Base-by-base conservation (phyloP, 1,140 invertebrate genomes). In the Doryteuthis pealeii region DNA sequence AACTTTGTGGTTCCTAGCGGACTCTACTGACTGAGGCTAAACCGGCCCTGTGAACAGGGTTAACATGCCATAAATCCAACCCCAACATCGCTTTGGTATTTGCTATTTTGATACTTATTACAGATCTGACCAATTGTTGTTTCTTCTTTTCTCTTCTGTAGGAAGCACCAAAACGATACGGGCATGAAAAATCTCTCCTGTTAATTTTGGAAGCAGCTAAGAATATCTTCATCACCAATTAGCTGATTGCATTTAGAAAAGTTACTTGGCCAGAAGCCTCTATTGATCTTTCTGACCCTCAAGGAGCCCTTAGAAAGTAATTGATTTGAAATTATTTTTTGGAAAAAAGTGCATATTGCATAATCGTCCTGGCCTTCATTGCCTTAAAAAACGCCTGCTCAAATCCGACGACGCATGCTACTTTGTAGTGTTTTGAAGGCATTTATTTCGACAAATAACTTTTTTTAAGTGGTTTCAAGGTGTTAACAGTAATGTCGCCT, bases 221-320 rank as follows among this genome's bases (percentile, higher is more conserved):
- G 90, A 91, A 79, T 84, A 88, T 66, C 85, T 91, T n/a, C 86
- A 91, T 65, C 89, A 90, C 77, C 90, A 91, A 77, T 83, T 92
- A 70, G 83, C 85, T 40, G 90, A 91, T 80, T 92, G 33, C 88
- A 89, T 75, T 82, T 92, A 70, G 91, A 91, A 80, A 89, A 91
- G 79, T 79, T 89, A 35, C 83, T 91, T 3, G 91, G 91, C 85
- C 88, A 28, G 90, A 91, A 74, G 80, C 90, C 8, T 81, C 89
- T n/a, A 84, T 88, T 3, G 89, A 89, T 79, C 87, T 92, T 43
- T 86, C 89, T 67, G 91, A 92, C 86, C 91, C 91, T 28, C 90
- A 91, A 82, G 90, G 90, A 54, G 84, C 89, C 32, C 87, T 91
- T 74, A 87, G 91, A 31, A 91, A 91, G 91, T 92, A 87, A 85